phyloP scores from a whole-genome alignment of 2,113 vertebrate species.

The Crypturellus undulatus region DNA sequence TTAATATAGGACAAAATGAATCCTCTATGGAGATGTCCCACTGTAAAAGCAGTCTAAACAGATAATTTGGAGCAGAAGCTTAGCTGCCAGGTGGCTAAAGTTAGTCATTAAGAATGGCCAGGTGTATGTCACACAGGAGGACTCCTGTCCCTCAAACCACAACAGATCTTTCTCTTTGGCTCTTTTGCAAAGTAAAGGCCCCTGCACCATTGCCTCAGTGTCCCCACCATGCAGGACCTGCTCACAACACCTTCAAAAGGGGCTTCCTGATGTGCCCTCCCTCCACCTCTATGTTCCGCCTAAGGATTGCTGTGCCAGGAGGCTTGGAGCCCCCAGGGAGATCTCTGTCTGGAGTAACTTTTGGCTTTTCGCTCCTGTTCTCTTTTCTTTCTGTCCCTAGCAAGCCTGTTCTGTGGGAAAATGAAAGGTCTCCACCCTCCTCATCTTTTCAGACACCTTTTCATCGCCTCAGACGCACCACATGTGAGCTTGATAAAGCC shows the following conservation, averaged over 20 bases:
- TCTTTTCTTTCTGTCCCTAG: not conserved
- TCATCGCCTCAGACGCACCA: not conserved
- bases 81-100: not conserved
- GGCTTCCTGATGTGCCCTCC: not conserved
- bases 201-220: not conserved
- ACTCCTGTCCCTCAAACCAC: rapidly evolving
- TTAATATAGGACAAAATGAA: not conserved
- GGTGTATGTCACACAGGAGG: rapidly evolving
- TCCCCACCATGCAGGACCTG: not conserved
- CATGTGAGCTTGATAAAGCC: conserved; percentile 31
- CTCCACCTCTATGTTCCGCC: not conserved
- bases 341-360: not conserved
- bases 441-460: conserved; percentile 36
- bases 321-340: not conserved
- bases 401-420: conserved; percentile 30
- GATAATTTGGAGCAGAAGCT: not conserved
- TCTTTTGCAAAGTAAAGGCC: not conserved
- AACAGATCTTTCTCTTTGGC: rapidly evolving
- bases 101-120: rapidly evolving
- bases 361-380: not conserved
- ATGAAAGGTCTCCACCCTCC: conserved; percentile 33
- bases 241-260: not conserved
- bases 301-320: not conserved
- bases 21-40: not conserved
- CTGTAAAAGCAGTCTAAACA: not conserved